These are phyloP conservation scores for Drosophila antonietae DNA, from an alignment of 2,888 invertebrate species.

Conservation along the genomic window DNA sequence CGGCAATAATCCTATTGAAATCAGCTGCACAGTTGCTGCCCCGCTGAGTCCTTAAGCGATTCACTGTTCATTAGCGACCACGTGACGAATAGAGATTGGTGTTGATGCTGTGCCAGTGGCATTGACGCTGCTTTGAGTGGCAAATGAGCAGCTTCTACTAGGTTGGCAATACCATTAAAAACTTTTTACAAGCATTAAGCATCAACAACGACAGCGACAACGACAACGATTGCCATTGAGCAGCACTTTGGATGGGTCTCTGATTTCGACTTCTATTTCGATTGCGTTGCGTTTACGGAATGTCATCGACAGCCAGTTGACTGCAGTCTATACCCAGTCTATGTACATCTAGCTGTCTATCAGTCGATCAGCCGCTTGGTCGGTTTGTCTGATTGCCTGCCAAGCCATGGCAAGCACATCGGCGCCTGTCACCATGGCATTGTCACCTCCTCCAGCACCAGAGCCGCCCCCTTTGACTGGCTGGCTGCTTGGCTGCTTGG, in stretches of 20 bases:
- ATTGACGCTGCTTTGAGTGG: slow-evolving; percentile 1
- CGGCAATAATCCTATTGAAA: slow-evolving; percentile 34
- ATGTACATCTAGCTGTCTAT: slow-evolving; percentile 21
- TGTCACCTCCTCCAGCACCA: slow-evolving; percentile 33
- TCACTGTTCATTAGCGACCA: slow-evolving; percentile 57
- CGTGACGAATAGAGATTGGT: slow-evolving; percentile 46
- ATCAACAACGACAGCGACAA: slow-evolving; percentile 41
- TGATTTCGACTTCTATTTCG: slow-evolving; percentile 44
- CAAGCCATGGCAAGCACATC: slow-evolving; percentile 21
- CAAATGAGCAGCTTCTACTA: slow-evolving; percentile 34
- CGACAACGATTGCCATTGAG: slow-evolving; percentile 36
- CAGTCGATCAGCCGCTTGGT: slow-evolving; percentile 20
- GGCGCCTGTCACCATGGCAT: slow-evolving; percentile 32
- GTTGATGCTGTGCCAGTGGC: slow-evolving; percentile 24
- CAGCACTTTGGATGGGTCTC: slow-evolving; percentile 17
- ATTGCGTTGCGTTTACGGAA: slow-evolving; percentile 27
- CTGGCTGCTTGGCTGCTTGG: not conserved
- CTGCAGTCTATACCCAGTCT: slow-evolving; percentile 7
- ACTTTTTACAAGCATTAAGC: slow-evolving; percentile 67
- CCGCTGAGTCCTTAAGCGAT: slow-evolving; percentile 41
- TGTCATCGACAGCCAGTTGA: slow-evolving; percentile 59
- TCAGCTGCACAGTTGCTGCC: slow-evolving; percentile 24
- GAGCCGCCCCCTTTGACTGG: not conserved
- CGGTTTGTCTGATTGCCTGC: slow-evolving; percentile 32
- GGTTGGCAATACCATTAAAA: slow-evolving; percentile 52